A percentile compares a stretch with the other conserved stretches of the same genome.
These are phyloP conservation scores for Upupa epops DNA, from an alignment of 2,113 vertebrate genomes.

Conservation along the genomic window DNA sequence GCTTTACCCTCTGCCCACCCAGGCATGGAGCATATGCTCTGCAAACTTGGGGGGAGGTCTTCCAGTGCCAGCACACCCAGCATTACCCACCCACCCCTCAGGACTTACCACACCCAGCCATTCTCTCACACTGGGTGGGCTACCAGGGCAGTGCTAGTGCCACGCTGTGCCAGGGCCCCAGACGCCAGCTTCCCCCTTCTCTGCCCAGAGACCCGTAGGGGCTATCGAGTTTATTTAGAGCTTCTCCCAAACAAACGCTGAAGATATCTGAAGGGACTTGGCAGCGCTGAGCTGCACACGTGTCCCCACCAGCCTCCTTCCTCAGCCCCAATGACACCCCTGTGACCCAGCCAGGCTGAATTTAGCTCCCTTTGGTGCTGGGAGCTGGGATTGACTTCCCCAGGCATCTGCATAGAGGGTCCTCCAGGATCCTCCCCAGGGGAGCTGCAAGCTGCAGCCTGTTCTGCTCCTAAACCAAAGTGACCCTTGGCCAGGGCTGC, in stretches of 20 bases:
- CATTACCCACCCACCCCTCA: neutral
- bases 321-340: conserved; percentile 12
- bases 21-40: fast-evolving
- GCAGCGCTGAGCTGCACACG: neutral
- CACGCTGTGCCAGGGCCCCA: fast-evolving
- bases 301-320: neutral
- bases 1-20: neutral
- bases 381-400: neutral
- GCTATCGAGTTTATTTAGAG: conserved; percentile 48
- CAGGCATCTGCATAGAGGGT: neutral
- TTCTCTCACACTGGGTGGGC: fast-evolving
- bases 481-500: neutral
- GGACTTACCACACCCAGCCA: fast-evolving
- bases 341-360: conserved; percentile 4
- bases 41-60: neutral
- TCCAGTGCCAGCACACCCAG: neutral
- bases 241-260: conserved; percentile 42
- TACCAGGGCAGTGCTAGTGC: neutral
- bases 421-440: neutral
- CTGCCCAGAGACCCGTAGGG: conserved; percentile 3
- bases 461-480: neutral
- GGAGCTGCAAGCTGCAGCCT: neutral
- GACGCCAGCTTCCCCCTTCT: neutral
- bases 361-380: neutral
- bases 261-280: conserved; percentile 45